A percentile compares a stretch with the other conserved stretches of the same genome.
These are phyloP conservation scores for Seriola rivoliana DNA, from an alignment of 2,113 vertebrate species.

Conservation along the genomic window DNA sequence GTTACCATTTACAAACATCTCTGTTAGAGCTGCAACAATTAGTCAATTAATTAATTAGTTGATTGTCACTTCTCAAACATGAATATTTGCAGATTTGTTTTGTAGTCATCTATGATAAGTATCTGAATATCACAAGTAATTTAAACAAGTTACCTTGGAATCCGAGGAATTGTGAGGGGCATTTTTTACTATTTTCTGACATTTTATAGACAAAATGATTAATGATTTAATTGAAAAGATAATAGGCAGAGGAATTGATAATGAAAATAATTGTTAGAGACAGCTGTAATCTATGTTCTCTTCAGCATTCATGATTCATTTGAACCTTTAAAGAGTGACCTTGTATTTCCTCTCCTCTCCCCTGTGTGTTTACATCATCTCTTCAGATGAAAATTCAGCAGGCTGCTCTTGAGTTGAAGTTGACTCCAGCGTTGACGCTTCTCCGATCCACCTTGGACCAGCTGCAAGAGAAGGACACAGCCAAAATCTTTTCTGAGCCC, in stretches of 20 bases:
- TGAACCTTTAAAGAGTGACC: conserved; percentile 9
- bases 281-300: background rate
- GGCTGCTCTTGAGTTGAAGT: conserved; percentile 92
- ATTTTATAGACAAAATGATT: background rate
- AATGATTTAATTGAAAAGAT: background rate
- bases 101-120: background rate
- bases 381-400: conserved; percentile 93
- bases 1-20: background rate
- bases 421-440: conserved; percentile 92
- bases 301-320: conserved; percentile 1
- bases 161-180: too few relatives aligned
- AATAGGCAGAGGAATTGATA: background rate
- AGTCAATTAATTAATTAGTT: background rate
- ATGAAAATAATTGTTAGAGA: background rate
- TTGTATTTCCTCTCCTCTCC: conserved; percentile 6
- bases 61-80: background rate
- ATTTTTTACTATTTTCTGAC: too few relatives aligned
- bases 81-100: background rate
- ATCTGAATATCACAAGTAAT: background rate
- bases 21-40: background rate
- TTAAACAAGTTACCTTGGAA: background rate
- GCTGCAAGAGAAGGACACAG: conserved; percentile 95
- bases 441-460: conserved; percentile 93
- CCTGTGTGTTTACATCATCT: conserved; percentile 18
- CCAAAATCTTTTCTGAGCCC: conserved; percentile 93